Base-by-base conservation (phyloP, 2,888 invertebrate genomes). In the Hirtodrosophila histrioides region DNA sequence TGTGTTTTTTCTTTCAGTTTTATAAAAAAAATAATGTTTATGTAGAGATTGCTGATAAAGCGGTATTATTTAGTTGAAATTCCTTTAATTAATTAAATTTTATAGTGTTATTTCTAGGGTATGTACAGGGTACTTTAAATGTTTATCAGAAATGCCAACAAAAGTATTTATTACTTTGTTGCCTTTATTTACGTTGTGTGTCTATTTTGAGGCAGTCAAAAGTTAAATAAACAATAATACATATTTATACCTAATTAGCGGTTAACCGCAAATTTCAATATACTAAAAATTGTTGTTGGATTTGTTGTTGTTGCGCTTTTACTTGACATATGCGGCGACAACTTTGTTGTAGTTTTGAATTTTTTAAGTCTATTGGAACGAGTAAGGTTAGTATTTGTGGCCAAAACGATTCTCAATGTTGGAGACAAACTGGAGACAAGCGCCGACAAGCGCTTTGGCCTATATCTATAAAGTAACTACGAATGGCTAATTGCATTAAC, bases 201-300 rank as follows among this genome's bases (percentile, higher is more conserved):
- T 51, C 44, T 57, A 39, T 40, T 49, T 31, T 63, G 37, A 54
- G 49, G 44, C 53, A 66, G 56, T 51, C 75, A 66, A 69, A 69
- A 73, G 51, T 53, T 58, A 65, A 57, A 62, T 54, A 72, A 73
- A 66, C 68, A 82, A 83, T 65, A 83, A 69, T 60, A 65, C 67
- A 66, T 74, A 69, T 79, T 75, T 60, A 74, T 88, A 81, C 79
- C 76, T 88, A 89, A 89, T 89, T 89, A 89, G 89, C 61, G 89
- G 89, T 89, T 86, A 88, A 85, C 89, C 89, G 70, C 89, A 88
- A 83, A 74, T 77, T 81, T 75, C 75, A 83, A 83, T 82, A 80
- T 49, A 64, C 63, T 68, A 55, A 58, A 73, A 82, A 76, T 73
- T 60, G 64, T 57, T 64, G 49, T 54, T 63, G n/a, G 24, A 49